Evolutionary conservation across 2,113 vertebrate species (phyloP).

Genomic region (Tautogolabrus adspersus): DNA sequence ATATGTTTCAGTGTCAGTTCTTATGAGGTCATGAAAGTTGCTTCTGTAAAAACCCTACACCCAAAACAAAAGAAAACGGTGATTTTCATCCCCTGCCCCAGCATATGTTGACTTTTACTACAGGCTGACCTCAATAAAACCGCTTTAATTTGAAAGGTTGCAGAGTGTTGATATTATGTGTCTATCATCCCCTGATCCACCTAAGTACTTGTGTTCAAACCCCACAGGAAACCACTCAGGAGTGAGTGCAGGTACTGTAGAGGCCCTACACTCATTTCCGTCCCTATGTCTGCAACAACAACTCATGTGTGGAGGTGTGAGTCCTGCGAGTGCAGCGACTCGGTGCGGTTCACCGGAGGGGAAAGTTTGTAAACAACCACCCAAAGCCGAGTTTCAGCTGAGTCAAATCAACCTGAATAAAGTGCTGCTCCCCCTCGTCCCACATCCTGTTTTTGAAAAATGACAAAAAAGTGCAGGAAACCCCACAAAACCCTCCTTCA

Average conservation of each 20-base stretch:
- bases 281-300: neutral
- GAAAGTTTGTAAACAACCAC: slow-evolving; percentile 55
- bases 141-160: slow-evolving; percentile 5
- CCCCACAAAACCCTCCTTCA: neutral
- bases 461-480: slow-evolving; percentile 33
- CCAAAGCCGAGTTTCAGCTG: slow-evolving; percentile 18
- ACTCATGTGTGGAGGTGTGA: no score
- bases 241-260: slow-evolving; percentile 3
- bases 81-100: neutral
- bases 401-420: slow-evolving; percentile 32
- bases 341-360: slow-evolving; percentile 19
- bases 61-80: neutral
- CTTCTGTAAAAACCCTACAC: neutral
- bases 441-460: slow-evolving; percentile 63
- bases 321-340: neutral
- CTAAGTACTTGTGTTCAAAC: neutral
- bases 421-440: neutral
- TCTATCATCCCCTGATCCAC: slow-evolving; percentile 4
- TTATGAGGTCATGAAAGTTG: neutral
- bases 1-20: neutral
- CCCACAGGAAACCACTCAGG: slow-evolving; percentile 1
- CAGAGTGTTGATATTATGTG: neutral
- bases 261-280: slow-evolving; percentile 9
- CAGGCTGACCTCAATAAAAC: neutral
- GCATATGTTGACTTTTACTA: neutral